These are phyloP conservation scores for Odontocolon sp. DNA, from an alignment of 2,888 invertebrate genomes.

Conservation along the genomic window DNA sequence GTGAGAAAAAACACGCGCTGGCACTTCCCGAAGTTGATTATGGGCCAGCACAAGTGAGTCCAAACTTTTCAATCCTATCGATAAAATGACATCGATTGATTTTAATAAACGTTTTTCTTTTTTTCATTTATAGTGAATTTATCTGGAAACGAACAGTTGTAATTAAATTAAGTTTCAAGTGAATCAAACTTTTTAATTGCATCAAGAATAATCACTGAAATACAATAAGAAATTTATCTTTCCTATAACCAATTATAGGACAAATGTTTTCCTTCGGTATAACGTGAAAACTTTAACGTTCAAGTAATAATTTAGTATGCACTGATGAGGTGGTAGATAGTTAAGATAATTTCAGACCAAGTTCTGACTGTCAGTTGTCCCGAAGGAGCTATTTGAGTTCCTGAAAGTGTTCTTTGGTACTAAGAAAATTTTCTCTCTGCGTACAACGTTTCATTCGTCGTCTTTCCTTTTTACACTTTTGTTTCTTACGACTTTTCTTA, in stretches of 20 bases:
- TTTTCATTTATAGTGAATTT: background rate
- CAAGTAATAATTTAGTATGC: background rate
- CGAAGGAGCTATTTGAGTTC: slow-evolving; percentile 38
- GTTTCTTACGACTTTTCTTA: too few relatives aligned
- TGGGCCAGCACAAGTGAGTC: slow-evolving; percentile 93
- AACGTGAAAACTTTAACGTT: too few relatives aligned
- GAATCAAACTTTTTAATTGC: too few relatives aligned
- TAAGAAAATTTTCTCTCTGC: slow-evolving; percentile 29
- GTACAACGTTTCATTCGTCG: background rate
- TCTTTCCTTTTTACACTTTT: background rate
- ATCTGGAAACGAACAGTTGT: too few relatives aligned
- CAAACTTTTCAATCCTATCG: slow-evolving; percentile 88
- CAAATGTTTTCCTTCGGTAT: too few relatives aligned
- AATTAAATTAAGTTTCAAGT: too few relatives aligned
- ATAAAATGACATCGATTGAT: slow-evolving; percentile 12
- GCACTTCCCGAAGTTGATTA: slow-evolving; percentile 90
- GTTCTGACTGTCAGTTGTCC: slow-evolving; percentile 38
- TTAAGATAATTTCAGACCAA: slow-evolving; percentile 33
- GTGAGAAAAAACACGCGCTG: slow-evolving; percentile 91
- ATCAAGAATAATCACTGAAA: too few relatives aligned
- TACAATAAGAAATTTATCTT: too few relatives aligned
- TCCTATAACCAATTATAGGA: too few relatives aligned
- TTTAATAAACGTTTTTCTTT: background rate
- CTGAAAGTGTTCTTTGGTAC: slow-evolving; percentile 21
- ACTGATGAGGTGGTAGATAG: slow-evolving; percentile 5